Conservation (phyloP, 2,113 vertebrate species). For the Salvelinus alpinus region DNA sequence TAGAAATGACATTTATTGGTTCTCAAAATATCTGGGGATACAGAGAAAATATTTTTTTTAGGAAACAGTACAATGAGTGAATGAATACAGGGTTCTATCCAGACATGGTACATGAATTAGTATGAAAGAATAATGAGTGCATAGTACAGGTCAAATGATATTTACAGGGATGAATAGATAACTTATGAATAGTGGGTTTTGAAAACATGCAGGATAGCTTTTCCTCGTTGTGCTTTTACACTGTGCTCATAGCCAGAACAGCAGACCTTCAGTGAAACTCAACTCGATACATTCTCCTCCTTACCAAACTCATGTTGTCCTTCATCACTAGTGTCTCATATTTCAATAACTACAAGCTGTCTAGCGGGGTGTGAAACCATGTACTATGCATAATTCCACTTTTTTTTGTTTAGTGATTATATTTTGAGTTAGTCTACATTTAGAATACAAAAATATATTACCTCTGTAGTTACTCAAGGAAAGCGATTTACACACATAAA, state of each 20-base stretch:
- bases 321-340: slow-evolving; percentile 49
- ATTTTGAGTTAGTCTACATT: slow-evolving; percentile 58
- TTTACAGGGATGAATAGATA: slow-evolving; percentile 54
- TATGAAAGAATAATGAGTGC: slow-evolving; percentile 54
- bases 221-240: slow-evolving; percentile 60
- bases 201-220: slow-evolving; percentile 58
- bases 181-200: slow-evolving; percentile 28
- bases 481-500: slow-evolving; percentile 66
- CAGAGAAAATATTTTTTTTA: slow-evolving; percentile 72
- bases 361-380: slow-evolving; percentile 51
- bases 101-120: slow-evolving; percentile 46
- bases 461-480: slow-evolving; percentile 73
- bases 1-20: slow-evolving; percentile 54
- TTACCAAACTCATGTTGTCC: slow-evolving; percentile 28
- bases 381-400: slow-evolving; percentile 38
- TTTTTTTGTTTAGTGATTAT: slow-evolving; percentile 53
- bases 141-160: slow-evolving; percentile 44
- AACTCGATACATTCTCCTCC: neutral
- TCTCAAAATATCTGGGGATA: slow-evolving; percentile 54
- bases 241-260: slow-evolving; percentile 24
- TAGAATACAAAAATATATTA: slow-evolving; percentile 79
- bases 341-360: slow-evolving; percentile 51
- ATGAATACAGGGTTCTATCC: slow-evolving; percentile 67
- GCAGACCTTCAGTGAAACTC: slow-evolving; percentile 16
- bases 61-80: slow-evolving; percentile 78